Conservation (phyloP, 2,797 vertebrate species). For the Dendrocincla tyrannina region DNA sequence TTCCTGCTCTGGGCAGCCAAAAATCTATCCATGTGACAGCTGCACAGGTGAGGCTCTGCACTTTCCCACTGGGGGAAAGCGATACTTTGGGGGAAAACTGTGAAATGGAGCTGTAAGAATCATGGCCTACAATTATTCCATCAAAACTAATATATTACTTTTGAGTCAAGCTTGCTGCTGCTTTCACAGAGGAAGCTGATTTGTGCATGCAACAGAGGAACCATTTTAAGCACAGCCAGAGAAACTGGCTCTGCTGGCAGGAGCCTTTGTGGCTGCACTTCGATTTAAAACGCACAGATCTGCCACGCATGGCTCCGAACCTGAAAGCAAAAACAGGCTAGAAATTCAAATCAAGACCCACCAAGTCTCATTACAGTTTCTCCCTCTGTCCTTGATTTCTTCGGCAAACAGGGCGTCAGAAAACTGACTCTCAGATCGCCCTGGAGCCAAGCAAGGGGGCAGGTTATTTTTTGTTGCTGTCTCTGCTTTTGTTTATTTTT, state of each 20-base stretch:
- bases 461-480: background rate
- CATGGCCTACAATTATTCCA: background rate
- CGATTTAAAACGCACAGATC: background rate
- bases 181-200: constrained; percentile 46
- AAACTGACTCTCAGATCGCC: background rate
- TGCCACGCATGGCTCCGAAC: background rate
- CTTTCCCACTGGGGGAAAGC: background rate
- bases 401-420: background rate
- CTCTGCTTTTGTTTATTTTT: background rate
- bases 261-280: constrained; percentile 23
- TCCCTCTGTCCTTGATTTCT: background rate
- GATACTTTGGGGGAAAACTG: background rate
- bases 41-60: background rate
- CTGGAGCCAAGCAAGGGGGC: background rate
- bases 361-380: background rate
- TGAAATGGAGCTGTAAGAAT: background rate
- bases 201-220: constrained; percentile 31
- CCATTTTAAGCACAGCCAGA: constrained; percentile 32
- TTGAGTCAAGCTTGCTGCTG: background rate
- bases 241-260: background rate
- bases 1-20: background rate
- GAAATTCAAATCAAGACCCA: constrained; percentile 3
- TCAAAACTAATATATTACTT: background rate
- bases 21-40: background rate
- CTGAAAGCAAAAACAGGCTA: background rate